A percentile compares a stretch with the other conserved stretches of the same genome.
Conservation (phyloP, 2,113 vertebrate genomes). For the Vidua macroura region DNA sequence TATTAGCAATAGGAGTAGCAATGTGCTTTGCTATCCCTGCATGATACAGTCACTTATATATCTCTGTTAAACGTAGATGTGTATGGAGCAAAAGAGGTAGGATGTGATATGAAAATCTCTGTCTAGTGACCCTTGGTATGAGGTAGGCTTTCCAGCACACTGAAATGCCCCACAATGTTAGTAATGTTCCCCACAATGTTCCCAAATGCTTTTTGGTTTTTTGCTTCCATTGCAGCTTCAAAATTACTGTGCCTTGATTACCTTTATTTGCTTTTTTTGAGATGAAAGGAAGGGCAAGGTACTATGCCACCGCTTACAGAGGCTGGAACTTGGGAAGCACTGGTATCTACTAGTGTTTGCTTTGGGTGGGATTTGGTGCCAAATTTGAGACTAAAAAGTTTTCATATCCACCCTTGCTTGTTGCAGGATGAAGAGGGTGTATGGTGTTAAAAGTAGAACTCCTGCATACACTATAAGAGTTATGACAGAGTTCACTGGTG, state of each 20-base stretch:
- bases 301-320: not conserved
- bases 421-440: not conserved
- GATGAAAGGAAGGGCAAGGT: not conserved
- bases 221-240: not conserved
- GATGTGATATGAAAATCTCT: not conserved
- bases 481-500: not conserved
- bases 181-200: not conserved
- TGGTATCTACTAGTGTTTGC: not conserved
- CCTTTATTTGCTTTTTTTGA: not conserved
- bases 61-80: not conserved
- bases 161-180: not conserved
- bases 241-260: not conserved
- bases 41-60: rapidly evolving
- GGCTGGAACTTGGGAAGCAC: not conserved
- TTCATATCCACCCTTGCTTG: not conserved
- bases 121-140: not conserved
- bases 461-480: not conserved
- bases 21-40: not conserved
- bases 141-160: not conserved
- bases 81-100: not conserved
- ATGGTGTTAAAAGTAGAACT: not conserved
- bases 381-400: not conserved
- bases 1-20: not conserved
- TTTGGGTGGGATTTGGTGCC: not conserved
- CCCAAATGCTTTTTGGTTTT: not conserved